These are phyloP conservation scores for Aporophyla nigra DNA, from an alignment of 2,888 invertebrate genomes.

Conservation along the genomic window DNA sequence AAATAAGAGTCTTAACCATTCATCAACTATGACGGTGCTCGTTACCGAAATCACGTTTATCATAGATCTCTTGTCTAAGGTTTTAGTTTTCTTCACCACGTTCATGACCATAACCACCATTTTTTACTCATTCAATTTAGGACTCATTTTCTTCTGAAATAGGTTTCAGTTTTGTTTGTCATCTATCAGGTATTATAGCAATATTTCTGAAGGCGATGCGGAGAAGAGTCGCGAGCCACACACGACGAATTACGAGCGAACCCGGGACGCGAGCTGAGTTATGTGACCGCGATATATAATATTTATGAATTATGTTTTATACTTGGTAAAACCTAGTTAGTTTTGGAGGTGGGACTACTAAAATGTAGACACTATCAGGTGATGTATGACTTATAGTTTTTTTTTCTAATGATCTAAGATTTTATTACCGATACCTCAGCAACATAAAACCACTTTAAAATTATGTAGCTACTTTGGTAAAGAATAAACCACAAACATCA, in stretches of 20 bases:
- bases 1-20: slow-evolving; percentile 85
- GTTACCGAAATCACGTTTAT: slow-evolving; percentile 90
- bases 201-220: slow-evolving; percentile 77
- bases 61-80: slow-evolving; percentile 90
- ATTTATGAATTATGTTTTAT: slow-evolving; percentile 85
- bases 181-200: slow-evolving; percentile 68
- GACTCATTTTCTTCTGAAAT: slow-evolving; percentile 63
- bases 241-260: slow-evolving; percentile 89
- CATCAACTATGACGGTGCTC: slow-evolving; percentile 85
- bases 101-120: slow-evolving; percentile 68
- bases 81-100: slow-evolving; percentile 76
- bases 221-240: slow-evolving; percentile 88
- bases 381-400: slow-evolving; percentile 20
- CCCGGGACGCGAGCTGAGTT: slow-evolving; percentile 85
- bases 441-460: not conserved
- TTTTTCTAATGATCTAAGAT: slow-evolving; percentile 25
- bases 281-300: slow-evolving; percentile 86
- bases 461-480: too few relatives aligned
- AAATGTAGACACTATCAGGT: slow-evolving; percentile 47
- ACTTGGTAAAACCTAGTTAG: slow-evolving; percentile 78
- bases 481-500: not conserved
- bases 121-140: slow-evolving; percentile 58
- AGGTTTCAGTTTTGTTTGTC: slow-evolving; percentile 71
- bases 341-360: slow-evolving; percentile 59
- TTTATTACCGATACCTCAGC: not conserved